Evolutionary conservation across 2,797 vertebrate species (phyloP).

Genomic region (Mormyrus proboscirostris): DNA sequence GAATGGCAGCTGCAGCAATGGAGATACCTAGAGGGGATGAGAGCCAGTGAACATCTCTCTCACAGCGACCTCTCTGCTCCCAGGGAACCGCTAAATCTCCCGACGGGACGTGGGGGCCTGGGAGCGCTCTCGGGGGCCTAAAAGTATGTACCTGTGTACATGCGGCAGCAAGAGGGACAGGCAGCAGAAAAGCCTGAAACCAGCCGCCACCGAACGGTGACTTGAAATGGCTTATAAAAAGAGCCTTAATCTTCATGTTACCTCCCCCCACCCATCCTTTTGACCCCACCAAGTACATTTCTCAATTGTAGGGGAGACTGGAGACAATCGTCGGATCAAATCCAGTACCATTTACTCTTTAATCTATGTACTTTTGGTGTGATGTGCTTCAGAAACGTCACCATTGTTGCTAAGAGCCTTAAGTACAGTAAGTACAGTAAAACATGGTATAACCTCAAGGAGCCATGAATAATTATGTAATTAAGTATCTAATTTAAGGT

Average conservation of each 20-base stretch:
- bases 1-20: conserved; percentile 52
- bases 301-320: not conserved
- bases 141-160: not conserved
- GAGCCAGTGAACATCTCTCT: not conserved
- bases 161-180: not conserved
- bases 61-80: not conserved
- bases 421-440: not conserved
- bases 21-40: not conserved
- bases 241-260: not conserved
- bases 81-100: not conserved
- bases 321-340: not conserved
- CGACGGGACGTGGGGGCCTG: not conserved
- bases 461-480: not conserved
- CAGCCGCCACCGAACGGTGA: not conserved
- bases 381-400: not conserved
- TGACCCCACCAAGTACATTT: not conserved
- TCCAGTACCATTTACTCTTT: not conserved
- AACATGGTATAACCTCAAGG: not conserved
- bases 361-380: not conserved
- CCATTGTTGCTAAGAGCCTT: not conserved
- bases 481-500: not conserved
- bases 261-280: not conserved
- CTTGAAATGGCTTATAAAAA: not conserved
- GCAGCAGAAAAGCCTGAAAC: not conserved
- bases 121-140: not conserved